Base-by-base conservation (phyloP, 2,888 invertebrate species). In the Apamea sordens region DNA sequence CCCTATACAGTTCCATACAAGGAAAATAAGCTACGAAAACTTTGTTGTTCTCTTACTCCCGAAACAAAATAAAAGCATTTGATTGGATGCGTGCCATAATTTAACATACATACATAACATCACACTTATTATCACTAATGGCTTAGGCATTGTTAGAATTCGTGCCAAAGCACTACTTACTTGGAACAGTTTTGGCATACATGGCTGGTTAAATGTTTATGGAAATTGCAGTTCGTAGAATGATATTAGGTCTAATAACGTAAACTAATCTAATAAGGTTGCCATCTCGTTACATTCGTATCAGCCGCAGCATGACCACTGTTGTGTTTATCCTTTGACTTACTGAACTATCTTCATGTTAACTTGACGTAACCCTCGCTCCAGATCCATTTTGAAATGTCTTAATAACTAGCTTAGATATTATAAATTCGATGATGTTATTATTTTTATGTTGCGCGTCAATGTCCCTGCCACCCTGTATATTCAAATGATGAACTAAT, bases 1-100 rank as follows among this genome's bases (percentile, higher is more conserved):
- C 36, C 67, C 56, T 59, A 32, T 59, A 68, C 63, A 65, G 77
- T 61, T 41, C 28, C 47, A 41, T 47, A 86, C 59, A 73, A 86
- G 86, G 85, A 86, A 85, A 85, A 82, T 59, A 65, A 77, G 68
- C 61, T 65, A 79, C 63, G 56, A 65, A 72, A 80, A 77, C 67
- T 79, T 70, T 85, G 75, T 81, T 76, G 50, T 79, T 85, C 73
- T 77, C 77, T 69, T 78, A 41, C 44, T 77, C 41, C 65, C 61
- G 65, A 81, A 82, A 77, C 79, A 77, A 79, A 59, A 71, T 77
- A 64, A 83, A 74, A 86, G 72, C 74, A 47, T 86, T 85, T 84
- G 82, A 84, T 84, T 85, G 85, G 81, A 83, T 83, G 56, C 64
- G 74, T 79, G 83, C 86, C 79, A 86, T 83, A 83, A 85, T 85